These are phyloP conservation scores for Caenorhabditis briggsae DNA, from an alignment of 1,140 invertebrate genomes.

Conservation along the genomic window DNA sequence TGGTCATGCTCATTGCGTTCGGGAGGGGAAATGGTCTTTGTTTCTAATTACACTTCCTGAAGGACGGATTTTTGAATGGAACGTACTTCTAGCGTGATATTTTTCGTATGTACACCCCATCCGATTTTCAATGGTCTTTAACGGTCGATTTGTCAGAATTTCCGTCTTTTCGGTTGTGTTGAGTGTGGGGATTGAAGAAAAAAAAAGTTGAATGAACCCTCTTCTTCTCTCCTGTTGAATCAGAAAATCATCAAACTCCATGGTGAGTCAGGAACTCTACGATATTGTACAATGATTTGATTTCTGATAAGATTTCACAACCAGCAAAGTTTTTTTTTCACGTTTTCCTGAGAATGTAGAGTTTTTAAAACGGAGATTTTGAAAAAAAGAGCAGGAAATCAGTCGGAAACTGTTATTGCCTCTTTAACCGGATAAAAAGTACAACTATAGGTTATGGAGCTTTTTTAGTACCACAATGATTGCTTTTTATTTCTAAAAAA, in stretches of 20 bases:
- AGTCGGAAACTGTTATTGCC: too few relatives aligned
- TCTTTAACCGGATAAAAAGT: too few relatives aligned
- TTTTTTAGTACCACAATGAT: too few relatives aligned
- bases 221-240: slow-evolving; percentile 25
- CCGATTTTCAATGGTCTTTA: slow-evolving; percentile 47
- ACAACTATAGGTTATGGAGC: too few relatives aligned
- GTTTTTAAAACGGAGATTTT: too few relatives aligned
- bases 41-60: slow-evolving; percentile 52
- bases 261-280: neutral
- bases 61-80: slow-evolving; percentile 36
- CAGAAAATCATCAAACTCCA: slow-evolving; percentile 45
- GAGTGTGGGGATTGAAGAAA: slow-evolving; percentile 10
- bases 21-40: neutral
- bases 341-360: too few relatives aligned
- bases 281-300: neutral
- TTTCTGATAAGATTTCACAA: neutral
- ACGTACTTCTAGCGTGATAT: slow-evolving; percentile 49
- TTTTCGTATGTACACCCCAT: slow-evolving; percentile 31
- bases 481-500: too few relatives aligned
- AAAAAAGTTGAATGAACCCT: slow-evolving; percentile 25
- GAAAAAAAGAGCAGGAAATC: too few relatives aligned
- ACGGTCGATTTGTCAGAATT: slow-evolving; percentile 55
- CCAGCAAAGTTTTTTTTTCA: neutral
- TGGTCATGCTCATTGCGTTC: slow-evolving; percentile 54
- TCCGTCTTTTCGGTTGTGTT: slow-evolving; percentile 22